Evolutionary conservation across 2,113 vertebrate genomes (phyloP).

Genomic region (Sapajus apella): DNA sequence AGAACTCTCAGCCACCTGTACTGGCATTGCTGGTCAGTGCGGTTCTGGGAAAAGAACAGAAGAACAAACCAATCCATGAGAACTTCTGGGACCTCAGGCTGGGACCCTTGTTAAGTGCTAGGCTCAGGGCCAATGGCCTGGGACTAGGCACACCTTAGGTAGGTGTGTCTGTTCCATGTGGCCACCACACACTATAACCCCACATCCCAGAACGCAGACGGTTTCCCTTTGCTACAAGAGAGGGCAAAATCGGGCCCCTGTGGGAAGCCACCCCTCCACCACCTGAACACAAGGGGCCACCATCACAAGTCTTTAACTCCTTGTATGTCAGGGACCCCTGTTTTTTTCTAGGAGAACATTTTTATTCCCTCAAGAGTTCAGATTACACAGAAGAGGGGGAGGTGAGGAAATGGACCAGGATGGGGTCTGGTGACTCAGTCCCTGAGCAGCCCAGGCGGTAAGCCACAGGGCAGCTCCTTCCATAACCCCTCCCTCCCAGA

Average conservation of each 20-base stretch:
- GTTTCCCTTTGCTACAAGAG: background rate
- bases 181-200: background rate
- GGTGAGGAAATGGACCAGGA: background rate
- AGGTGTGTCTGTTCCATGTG: background rate
- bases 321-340: background rate
- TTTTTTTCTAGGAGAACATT: background rate
- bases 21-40: constrained; percentile 96
- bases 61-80: background rate
- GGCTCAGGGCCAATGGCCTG: background rate
- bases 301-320: background rate
- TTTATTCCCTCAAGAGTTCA: background rate
- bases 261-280: background rate
- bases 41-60: constrained; percentile 85
- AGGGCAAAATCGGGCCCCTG: background rate
- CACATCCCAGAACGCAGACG: background rate
- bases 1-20: constrained; percentile 97
- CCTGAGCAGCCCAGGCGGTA: background rate
- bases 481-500: background rate
- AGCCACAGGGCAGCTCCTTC: background rate
- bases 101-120: background rate
- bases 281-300: background rate
- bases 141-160: background rate
- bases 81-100: background rate
- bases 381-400: background rate
- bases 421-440: background rate